Evolutionary conservation across 2,888 invertebrate genomes (phyloP).

Genomic region (Apodemia hepburni): DNA sequence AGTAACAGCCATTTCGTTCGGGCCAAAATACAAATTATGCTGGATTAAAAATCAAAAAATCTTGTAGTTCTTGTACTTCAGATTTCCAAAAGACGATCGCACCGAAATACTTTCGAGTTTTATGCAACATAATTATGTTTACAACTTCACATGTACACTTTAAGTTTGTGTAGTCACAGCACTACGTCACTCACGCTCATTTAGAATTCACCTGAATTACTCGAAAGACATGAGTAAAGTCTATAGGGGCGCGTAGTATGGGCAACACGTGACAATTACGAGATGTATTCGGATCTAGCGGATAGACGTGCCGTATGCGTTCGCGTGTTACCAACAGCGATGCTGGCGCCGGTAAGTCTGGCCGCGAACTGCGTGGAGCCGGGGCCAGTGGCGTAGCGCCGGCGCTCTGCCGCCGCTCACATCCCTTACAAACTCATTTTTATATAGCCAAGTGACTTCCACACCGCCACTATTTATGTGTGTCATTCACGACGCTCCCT

Average conservation of each 20-base stretch:
- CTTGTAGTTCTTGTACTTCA: constrained; percentile 48
- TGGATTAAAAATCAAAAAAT: constrained; percentile 60
- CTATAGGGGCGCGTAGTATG: constrained; percentile 11
- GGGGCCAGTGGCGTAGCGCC: constrained; percentile 64
- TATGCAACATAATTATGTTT: constrained; percentile 50
- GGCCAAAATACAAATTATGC: constrained; percentile 44
- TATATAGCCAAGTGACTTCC: constrained; percentile 78
- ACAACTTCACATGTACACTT: constrained; percentile 56
- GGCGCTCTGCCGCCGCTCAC: constrained; percentile 65
- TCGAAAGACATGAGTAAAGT: constrained; percentile 5
- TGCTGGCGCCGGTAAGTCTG: constrained; percentile 69
- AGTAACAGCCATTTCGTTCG: constrained; percentile 59
- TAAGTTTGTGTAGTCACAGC: constrained; percentile 43
- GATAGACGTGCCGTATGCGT: constrained; percentile 31
- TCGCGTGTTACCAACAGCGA: constrained; percentile 45
- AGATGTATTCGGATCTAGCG: constrained; percentile 29
- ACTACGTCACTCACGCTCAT: constrained; percentile 45
- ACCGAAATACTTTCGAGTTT: constrained; percentile 34
- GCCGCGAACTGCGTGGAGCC: constrained; percentile 52
- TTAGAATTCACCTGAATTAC: constrained; percentile 34
- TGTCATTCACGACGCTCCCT: constrained; percentile 72
- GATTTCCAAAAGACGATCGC: constrained; percentile 41
- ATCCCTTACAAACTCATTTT: constrained; percentile 71
- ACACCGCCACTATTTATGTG: constrained; percentile 76
- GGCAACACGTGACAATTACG: constrained; percentile 31